phyloP scores from a whole-genome alignment of 2,113 vertebrate species.

The Hyaena hyaena region DNA sequence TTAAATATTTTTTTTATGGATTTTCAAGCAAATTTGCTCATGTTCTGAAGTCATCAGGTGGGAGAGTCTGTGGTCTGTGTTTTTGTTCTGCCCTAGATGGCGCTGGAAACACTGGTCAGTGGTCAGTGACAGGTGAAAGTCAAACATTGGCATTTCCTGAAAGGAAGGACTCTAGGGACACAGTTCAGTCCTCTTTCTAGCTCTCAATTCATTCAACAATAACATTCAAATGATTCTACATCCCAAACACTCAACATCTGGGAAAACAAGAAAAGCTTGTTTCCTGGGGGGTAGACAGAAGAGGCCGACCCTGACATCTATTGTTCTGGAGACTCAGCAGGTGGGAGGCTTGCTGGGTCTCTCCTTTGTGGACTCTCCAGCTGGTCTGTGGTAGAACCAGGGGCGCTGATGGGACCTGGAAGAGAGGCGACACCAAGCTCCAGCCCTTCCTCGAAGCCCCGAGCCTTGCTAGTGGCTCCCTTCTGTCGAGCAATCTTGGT shows the following conservation, averaged over 20 bases:
- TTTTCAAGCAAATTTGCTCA: neutral
- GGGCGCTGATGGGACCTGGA: neutral
- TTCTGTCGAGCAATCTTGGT: neutral
- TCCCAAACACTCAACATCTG: slow-evolving; percentile 43
- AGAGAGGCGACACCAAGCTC: neutral
- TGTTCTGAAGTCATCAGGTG: neutral
- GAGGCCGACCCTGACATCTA: neutral
- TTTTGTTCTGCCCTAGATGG: neutral
- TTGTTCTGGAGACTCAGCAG: neutral
- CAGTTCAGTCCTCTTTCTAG: neutral
- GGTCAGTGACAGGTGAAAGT: slow-evolving; percentile 13
- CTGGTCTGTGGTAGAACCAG: neutral
- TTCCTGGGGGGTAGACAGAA: neutral
- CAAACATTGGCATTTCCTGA: slow-evolving; percentile 29
- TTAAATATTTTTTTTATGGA: neutral
- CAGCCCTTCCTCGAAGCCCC: neutral
- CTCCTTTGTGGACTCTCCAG: neutral
- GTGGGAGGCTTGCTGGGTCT: neutral
- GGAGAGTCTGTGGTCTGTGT: neutral
- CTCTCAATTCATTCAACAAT: neutral
- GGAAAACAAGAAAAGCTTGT: slow-evolving; percentile 41
- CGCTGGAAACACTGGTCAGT: neutral
- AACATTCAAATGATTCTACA: neutral
- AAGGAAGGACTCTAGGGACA: slow-evolving; percentile 5
- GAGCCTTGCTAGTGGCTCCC: neutral